Evolutionary conservation across 2,113 vertebrate genomes (phyloP), one percentile per base, ranked within the genome.

Genomic region (Takifugu flavidus): DNA sequence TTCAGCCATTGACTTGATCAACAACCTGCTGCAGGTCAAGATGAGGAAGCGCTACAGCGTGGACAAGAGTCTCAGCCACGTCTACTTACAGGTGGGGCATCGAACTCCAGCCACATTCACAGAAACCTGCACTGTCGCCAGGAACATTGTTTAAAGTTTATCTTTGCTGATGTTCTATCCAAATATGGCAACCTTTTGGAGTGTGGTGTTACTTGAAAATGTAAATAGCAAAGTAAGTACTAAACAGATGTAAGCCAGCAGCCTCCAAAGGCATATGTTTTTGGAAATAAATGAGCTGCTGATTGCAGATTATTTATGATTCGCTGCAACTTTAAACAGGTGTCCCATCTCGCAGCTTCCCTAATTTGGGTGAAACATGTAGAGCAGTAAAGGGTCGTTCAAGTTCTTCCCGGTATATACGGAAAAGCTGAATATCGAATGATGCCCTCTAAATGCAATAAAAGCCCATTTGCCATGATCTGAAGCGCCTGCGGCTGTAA

Each of bases 1-100:
- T 25, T 6, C 74, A 96, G 95, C 94, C 31, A 96, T 90, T 5
- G 94, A 96, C 77, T 89, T 96, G 82, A 96, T 96, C 88, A 96
- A 95, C 87, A 96, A 96, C 86, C 83, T 96, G 64, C 92, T 96
- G 13, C 95, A 96, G 80, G 95, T 96, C 53, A 96, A 95, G 86
- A 95, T 96, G 94, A 92, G 95, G 81, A 96, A 96, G 80, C 94
- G 95, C 61, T 96, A 92, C 86, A 96, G 95, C 1, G 95, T 96
- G 50, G 95, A 96, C 88, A 96, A 96, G 78, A 95, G 94, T 77
- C 91, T 96, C 46, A 95, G 94, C 73, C 95, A 96, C 43, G 42
- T 85, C 1, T 96, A 94, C 85, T 81, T 96, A 70, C 95, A 96
- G 94, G 95, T 96, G 87, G 4, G 25, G 10, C 5, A 54, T 6